Evolutionary conservation across 2,113 vertebrate species (phyloP), one percentile per base, ranked within the genome.

Genomic region (Silurus asotus): DNA sequence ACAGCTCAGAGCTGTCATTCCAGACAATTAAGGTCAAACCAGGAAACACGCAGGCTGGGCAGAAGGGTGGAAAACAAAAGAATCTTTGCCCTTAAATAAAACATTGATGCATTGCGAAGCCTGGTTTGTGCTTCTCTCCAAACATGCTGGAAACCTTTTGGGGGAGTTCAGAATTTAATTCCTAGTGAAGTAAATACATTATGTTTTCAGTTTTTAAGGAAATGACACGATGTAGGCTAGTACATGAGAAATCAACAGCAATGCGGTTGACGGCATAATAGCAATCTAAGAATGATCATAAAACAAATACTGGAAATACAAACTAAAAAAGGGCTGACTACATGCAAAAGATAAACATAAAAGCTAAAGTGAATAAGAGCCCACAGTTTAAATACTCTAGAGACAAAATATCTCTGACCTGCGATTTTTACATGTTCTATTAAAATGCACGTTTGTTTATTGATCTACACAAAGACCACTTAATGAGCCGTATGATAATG

Each of bases 1-100:
- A 51, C 48, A 45, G 86, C 45, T 51, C 13, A 53, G 48, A 87
- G 23, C 74, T 61, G 48, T 62, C 56, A 79, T 87, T 80, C 37
- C 67, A 15, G 72, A 84, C 58, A 48, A 80, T 84, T 80, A 84
- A 23, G 15, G 78, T 87, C 72, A 83, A 83, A 28, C 20, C 14
- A 53, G 48, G 58, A 8, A 53, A 8, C 8, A 23, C 51, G 19
- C 5, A 58, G 11, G n/a, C 64, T 58, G 56, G 56, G 69, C 45
- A 64, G 49, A 45, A 25, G 76, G 6, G 25, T 17, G 8, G 10
- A 78, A 58, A 58, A 58, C 53, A 17, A 58, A 78, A 78, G 14
- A 78, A 56, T 28, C 23, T 37, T 78, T 78, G 76, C 55, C 76
- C 76, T 78, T 37, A 28, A 58, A 79, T 79, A 79, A 79, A 78